Conservation (phyloP, 2,888 invertebrate species). For the Poecilus cupreus region DNA sequence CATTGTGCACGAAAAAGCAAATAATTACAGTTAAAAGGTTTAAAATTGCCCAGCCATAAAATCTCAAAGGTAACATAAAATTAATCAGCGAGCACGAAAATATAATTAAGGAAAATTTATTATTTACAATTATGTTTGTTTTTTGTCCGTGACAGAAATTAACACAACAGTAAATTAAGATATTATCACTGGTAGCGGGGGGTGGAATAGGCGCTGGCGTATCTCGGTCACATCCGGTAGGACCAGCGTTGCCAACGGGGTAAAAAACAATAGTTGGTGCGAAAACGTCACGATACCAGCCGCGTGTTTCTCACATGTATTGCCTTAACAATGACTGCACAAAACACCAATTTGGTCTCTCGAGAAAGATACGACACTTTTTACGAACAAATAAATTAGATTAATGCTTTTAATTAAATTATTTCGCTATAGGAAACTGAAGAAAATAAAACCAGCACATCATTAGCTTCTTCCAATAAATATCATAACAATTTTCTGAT, state of each 20-base stretch:
- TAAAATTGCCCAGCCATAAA: slow-evolving; percentile 24
- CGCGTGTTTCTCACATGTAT: slow-evolving; percentile 22
- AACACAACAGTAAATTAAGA: slow-evolving; percentile 52
- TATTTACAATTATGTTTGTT: slow-evolving; percentile 48
- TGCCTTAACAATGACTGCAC: slow-evolving; percentile 2
- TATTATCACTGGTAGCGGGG: slow-evolving; percentile 41
- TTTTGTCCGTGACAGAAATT: slow-evolving; percentile 47
- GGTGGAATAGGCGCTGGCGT: neutral
- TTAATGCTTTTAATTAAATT: neutral
- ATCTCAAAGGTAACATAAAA: slow-evolving; percentile 46
- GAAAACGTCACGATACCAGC: neutral
- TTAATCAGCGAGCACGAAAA: slow-evolving; percentile 47
- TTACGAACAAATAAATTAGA: neutral
- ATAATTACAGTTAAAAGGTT: slow-evolving; percentile 18
- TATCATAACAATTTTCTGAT: no score
- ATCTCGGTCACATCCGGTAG: slow-evolving; percentile 29
- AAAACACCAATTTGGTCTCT: neutral
- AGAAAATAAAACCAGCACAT: no score
- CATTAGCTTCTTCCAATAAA: no score
- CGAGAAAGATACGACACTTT: neutral
- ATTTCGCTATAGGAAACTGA: neutral
- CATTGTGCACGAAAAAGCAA: neutral
- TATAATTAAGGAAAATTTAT: slow-evolving; percentile 50
- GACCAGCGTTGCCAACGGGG: slow-evolving; percentile 13
- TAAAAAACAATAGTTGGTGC: slow-evolving; percentile 23